Percentiles rank a stretch among this genome's conserved stretches.
Evolutionary conservation across 2,888 invertebrate species (phyloP).

Genomic region (Seira sanloemensis): DNA sequence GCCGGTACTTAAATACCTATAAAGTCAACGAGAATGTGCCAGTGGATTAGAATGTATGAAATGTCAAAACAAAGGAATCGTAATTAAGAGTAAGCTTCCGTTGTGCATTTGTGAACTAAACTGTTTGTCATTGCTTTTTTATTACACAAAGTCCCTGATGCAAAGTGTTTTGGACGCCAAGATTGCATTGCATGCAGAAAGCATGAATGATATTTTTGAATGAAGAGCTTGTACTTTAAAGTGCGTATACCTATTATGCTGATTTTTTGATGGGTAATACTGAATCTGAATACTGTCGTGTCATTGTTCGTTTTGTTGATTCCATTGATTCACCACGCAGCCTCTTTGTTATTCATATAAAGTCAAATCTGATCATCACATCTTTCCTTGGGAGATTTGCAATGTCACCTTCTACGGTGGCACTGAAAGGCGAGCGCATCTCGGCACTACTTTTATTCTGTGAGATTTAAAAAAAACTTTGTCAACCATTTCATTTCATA

Average conservation of each 20-base stretch:
- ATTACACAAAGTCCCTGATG: not conserved
- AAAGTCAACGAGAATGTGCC: too few species aligned
- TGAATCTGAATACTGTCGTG: not conserved
- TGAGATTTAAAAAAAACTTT: not conserved
- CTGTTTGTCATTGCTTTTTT: constrained; percentile 6
- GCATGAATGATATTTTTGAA: too few species aligned
- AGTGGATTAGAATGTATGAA: too few species aligned
- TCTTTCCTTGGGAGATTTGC: not conserved
- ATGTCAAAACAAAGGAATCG: not conserved
- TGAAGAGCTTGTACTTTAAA: not conserved
- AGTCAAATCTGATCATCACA: not conserved
- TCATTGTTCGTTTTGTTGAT: constrained; percentile 6
- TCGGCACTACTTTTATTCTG: not conserved
- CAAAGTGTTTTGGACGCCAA: not conserved
- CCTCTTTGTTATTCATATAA: not conserved
- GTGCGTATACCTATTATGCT: not conserved
- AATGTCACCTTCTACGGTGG: not conserved
- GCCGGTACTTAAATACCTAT: not conserved
- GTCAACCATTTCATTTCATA: not conserved
- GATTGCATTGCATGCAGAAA: not conserved
- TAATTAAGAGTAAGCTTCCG: not conserved
- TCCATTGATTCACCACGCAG: not conserved
- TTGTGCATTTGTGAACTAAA: constrained; percentile 3
- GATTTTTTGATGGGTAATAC: not conserved
- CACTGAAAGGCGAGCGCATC: too few species aligned